Base-by-base conservation (phyloP, 37 sponge, comb jelly and placozoan species). In the Tethya wilhelma region DNA sequence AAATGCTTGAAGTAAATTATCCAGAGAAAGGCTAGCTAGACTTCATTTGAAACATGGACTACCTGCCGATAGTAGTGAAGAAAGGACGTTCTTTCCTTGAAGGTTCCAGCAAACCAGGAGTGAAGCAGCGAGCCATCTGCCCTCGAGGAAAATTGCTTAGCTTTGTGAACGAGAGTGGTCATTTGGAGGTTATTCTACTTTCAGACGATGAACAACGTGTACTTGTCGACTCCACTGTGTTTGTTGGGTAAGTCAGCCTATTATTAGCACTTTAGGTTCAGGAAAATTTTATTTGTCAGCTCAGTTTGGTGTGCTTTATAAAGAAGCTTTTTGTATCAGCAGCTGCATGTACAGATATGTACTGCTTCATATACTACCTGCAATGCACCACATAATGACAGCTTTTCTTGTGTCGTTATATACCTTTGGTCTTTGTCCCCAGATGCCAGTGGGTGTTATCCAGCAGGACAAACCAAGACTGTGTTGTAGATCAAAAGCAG, bases 361-460 rank as follows among this genome's bases (percentile, higher is more conserved):
- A 64, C 36, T 3, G 9, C 59, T 58, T 23, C 9, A 58, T 9
- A 19, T 23, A 26, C 9, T 58, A 2, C 4, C 9, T 49, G 53
- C 53, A 49, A 19, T 49, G 53, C 14, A 49, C 14, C 53, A 49
- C 14, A 49, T 14, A 49, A 9, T 19, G 14, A 9, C 53, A 49
- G 9, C 53, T 9, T 19, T 9, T 49, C 9, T 9, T 49, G 14
- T 49, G 53, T 49, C 53, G 9, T 49, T 49, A n/a, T n/a, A n/a
- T n/a, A n/a, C n/a, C n/a, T n/a, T n/a, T n/a, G n/a, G n/a, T n/a
- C n/a, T 12, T 31, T 31, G 9, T 30, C n/a, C 22, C 37, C 68
- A 82, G 82, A 43, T 82, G 14, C 38, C 65, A 73, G 34, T 82
- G 82, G 82, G 64, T 82, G 28, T 34, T 67, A 38, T 64, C 82